These are phyloP conservation scores for Austrolebias charrua DNA, from an alignment of 2,797 vertebrate species.

Conservation along the genomic window DNA sequence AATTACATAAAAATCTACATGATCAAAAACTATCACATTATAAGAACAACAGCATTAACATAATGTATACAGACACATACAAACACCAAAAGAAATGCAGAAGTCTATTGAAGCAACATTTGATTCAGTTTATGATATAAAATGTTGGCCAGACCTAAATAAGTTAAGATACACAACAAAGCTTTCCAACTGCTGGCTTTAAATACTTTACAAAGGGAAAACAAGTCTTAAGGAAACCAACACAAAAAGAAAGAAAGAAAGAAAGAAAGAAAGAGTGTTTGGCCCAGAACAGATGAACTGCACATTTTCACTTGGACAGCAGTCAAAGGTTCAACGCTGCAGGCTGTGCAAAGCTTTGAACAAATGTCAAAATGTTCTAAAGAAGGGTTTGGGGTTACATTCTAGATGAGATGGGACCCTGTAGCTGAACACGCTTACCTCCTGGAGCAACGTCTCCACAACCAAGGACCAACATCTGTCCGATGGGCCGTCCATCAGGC, in stretches of 20 bases:
- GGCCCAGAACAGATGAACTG: constrained; percentile 9
- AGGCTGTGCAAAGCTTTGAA: constrained; percentile 12
- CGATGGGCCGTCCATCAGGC: constrained; percentile 50
- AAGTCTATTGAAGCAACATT: constrained; percentile 33
- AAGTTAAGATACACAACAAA: constrained; percentile 66
- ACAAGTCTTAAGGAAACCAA: constrained; percentile 50
- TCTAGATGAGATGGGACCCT: constrained; percentile 12
- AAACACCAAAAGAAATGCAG: constrained; percentile 19
- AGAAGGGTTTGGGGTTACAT: constrained; percentile 4
- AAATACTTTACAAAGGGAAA: constrained; percentile 61
- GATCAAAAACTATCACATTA: constrained; percentile 25
- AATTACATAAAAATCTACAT: constrained; percentile 14
- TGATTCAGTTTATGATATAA: constrained; percentile 37
- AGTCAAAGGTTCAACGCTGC: constrained; percentile 28
- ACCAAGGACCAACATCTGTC: constrained; percentile 64
- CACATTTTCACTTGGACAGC: constrained; percentile 16
- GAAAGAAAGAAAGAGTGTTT: constrained; percentile 38
- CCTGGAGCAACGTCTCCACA: constrained; percentile 33
- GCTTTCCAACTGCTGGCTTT: constrained; percentile 66
- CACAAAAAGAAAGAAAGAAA: constrained; percentile 36
- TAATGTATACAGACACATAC: constrained; percentile 5
- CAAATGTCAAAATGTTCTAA: constrained; percentile 19
- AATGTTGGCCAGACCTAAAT: constrained; percentile 66
- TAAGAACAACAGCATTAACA: background rate
- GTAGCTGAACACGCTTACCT: constrained; percentile 60